These are phyloP conservation scores for Sacculina carcini DNA, from an alignment of 2,888 invertebrate species.

Conservation along the genomic window DNA sequence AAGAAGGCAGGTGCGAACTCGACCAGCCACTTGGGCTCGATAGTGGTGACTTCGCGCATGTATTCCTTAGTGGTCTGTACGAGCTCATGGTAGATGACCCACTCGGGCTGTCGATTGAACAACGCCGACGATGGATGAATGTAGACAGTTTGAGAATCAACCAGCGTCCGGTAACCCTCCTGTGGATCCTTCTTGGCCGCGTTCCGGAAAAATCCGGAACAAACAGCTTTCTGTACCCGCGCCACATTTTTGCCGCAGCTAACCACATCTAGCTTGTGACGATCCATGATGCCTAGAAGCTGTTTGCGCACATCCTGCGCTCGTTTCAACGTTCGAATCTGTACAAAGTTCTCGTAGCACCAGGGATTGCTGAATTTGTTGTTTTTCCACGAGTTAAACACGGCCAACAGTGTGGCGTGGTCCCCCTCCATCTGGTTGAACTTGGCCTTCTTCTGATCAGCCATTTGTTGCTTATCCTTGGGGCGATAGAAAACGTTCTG, in stretches of 20 bases:
- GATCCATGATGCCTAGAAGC: conserved; percentile 86
- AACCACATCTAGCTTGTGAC: conserved; percentile 84
- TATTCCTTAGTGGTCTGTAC: conserved; percentile 98
- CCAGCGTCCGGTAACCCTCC: conserved; percentile 80
- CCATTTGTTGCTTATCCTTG: conserved; percentile 82
- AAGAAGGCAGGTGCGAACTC: conserved; percentile 99
- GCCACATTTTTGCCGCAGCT: conserved; percentile 88
- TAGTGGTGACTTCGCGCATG: conserved; percentile 91
- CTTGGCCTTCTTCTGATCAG: conserved; percentile 97
- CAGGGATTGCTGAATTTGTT: conserved; percentile 97
- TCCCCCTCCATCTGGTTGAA: conserved; percentile 98
- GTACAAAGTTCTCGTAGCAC: conserved; percentile 99
- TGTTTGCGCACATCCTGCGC: conserved; percentile 97
- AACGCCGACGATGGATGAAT: conserved; percentile 95
- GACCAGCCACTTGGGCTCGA: conserved; percentile 93
- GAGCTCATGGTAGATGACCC: conserved; percentile 97
- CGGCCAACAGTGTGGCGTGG: conserved; percentile 84
- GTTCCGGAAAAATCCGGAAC: conserved; percentile 93
- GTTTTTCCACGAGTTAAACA: conserved; percentile 97
- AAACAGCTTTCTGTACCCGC: conserved; percentile 86
- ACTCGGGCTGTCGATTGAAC: conserved; percentile 95
- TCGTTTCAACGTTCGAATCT: conserved; percentile 79
- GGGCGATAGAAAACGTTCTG: conserved; percentile 92
- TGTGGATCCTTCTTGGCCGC: conserved; percentile 98
- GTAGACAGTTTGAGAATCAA: conserved; percentile 92